Evolutionary conservation across 2,888 invertebrate species (phyloP).

Genomic region (Erebia palarica): DNA sequence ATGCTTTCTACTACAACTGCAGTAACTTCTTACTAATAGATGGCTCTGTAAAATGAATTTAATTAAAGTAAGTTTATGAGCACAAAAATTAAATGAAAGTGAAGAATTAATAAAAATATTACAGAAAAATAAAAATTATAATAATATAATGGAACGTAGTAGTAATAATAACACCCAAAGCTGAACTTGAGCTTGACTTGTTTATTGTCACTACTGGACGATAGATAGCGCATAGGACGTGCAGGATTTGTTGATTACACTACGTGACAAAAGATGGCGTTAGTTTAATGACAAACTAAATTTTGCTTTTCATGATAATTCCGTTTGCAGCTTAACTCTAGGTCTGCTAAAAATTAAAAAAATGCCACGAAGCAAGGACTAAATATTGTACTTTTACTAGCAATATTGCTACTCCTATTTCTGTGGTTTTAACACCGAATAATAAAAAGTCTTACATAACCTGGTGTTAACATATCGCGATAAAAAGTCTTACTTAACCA

Average conservation of each 20-base stretch:
- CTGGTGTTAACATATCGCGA: no score
- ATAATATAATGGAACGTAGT: not conserved
- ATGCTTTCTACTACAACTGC: not conserved
- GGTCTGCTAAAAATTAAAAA: no score
- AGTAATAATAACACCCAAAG: not conserved
- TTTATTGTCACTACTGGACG: not conserved
- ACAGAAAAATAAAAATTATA: not conserved
- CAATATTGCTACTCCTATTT: no score
- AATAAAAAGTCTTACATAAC: no score
- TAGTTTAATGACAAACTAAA: not conserved
- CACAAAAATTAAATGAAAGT: not conserved
- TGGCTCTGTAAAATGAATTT: conserved; percentile 25
- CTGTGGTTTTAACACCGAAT: no score
- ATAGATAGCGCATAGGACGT: conserved; percentile 19
- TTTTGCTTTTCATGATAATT: no score
- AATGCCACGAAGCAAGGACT: no score
- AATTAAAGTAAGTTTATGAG: not conserved
- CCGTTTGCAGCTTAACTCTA: no score
- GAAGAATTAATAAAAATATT: not conserved
- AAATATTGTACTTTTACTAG: no score
- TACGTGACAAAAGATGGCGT: conserved; percentile 39
- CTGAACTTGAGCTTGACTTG: not conserved
- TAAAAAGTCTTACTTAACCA: no score
- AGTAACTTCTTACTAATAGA: conserved; percentile 34
- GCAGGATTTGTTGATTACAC: not conserved